Base-by-base conservation (phyloP, 2,888 invertebrate genomes). In the Eledona agricola region DNA sequence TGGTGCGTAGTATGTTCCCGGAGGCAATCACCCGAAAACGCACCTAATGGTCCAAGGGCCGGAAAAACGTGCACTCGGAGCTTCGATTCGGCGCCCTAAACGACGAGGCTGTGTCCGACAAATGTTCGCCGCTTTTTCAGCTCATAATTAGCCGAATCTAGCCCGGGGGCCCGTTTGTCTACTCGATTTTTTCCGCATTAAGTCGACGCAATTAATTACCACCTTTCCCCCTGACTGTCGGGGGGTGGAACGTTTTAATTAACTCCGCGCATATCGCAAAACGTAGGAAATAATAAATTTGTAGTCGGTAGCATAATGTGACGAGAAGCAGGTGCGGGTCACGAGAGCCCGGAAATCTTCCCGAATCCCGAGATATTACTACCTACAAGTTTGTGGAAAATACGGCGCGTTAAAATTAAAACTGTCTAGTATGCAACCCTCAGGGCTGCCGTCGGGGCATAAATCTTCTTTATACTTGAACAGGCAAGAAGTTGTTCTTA, bases 11-110 rank as follows among this genome's bases (percentile, higher is more conserved):
- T 59, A 61, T 58, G 58, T 62, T 62, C 54, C 51, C 26, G 34
- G 51, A 43, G 32, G 58, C 59, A 61, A 62, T 63, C 63, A 61
- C 57, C 56, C 58, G 60, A 54, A 51, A 55, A 52, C 51, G 43
- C 23, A 35, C 32, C 43, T 57, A 57, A 57, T 58, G 55, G 46
- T 25, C 15, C 52, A 50, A 57, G 35, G 46, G 49, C 49, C 38
- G 50, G 51, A 56, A 59, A 59, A 59, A 51, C 55, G 42, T 23
- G 29, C 22, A 17, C 49, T 22, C 32, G 9, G 45, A 35, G 45
- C 47, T 43, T 45, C 50, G 49, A 51, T 50, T 56, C 35, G 26
- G 29, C 17, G 28, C 15, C 51, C 19, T 43, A 51, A 51, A 51
- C 38, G 49, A 38, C 23, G 32, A 31, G 50, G 51, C 47, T 46